phyloP scores from a whole-genome alignment of 2,888 invertebrate genomes.

The Drosophila paranaensis region DNA sequence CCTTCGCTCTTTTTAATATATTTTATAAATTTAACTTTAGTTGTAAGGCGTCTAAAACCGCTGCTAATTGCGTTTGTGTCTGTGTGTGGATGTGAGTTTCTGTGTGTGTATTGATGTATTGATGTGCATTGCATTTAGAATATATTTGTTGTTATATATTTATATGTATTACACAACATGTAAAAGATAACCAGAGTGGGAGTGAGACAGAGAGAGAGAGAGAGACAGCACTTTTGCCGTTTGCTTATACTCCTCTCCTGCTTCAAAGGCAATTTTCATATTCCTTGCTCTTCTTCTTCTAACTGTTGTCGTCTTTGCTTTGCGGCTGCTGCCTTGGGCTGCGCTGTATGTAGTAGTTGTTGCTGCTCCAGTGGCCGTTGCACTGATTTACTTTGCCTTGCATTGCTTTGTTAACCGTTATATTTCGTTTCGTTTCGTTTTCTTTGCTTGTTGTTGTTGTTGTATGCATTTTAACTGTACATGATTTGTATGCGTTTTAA shows the following conservation, averaged over 20 bases:
- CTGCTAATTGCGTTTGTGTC: slow-evolving; percentile 66
- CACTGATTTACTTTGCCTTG: slow-evolving; percentile 6
- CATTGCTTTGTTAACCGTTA: slow-evolving; percentile 25
- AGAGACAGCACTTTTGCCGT: not conserved
- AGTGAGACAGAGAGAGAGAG: slow-evolving; percentile 6
- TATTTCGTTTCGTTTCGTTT: slow-evolving; percentile 14
- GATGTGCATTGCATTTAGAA: slow-evolving; percentile 62
- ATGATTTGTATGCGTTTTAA: slow-evolving; percentile 82
- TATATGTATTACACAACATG: slow-evolving; percentile 3
- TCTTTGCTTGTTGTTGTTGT: not conserved
- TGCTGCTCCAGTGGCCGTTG: slow-evolving; percentile 14
- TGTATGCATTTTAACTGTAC: slow-evolving; percentile 79
- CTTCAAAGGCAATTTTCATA: slow-evolving; percentile 35
- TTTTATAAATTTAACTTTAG: slow-evolving; percentile 52
- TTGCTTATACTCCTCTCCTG: slow-evolving; percentile 1
- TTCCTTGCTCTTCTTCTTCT: slow-evolving; percentile 19
- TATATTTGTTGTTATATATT: slow-evolving; percentile 33
- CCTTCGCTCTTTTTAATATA: slow-evolving; percentile 10
- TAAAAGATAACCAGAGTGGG: slow-evolving; percentile 4
- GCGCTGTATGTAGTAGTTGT: not conserved
- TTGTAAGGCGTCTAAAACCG: slow-evolving; percentile 72
- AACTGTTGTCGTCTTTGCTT: slow-evolving; percentile 19
- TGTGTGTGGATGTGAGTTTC: slow-evolving; percentile 16
- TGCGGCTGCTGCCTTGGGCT: slow-evolving; percentile 10
- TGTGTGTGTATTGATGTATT: slow-evolving; percentile 11